Base-by-base conservation (phyloP, 1,140 invertebrate genomes). In the Drosophila leontia region DNA sequence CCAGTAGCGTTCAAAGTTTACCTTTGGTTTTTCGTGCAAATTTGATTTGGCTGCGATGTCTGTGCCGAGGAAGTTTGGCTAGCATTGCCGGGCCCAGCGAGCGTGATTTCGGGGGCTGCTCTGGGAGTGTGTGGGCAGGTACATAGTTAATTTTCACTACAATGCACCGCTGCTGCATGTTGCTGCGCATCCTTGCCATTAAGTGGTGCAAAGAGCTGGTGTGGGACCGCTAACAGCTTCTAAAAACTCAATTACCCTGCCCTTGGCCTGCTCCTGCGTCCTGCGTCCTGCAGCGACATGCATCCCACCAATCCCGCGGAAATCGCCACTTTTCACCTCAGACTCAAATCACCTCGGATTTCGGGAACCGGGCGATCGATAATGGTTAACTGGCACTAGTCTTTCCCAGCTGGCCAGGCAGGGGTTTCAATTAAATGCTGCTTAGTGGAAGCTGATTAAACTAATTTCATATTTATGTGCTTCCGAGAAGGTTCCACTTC, bases 11-110 rank as follows among this genome's bases (percentile, higher is more conserved):
- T 80, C 84, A 88, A 87, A 87, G 84, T 83, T 88, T 87, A 83
- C 84, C 80, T 87, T 87, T 84, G 83, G 84, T 88, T 87, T 86
- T 88, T 88, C 84, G 84, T 80, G 84, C 80, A 87, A 87, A 87
- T 87, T 87, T 87, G 84, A 87, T 87, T 87, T 88, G 83, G 75
- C 29, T 67, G 32, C 65, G 42, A 53, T 72, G 65, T 58, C 65
- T 71, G 50, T 37, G 42, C 59, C 61, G 19, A 70, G 72, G 45
- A 88, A 87, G 84, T 87, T 87, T 88, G 82, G 75, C 62, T 87
- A 58, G 64, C 68, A 80, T 80, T 75, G 69, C 62, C 45, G 53
- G 60, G 63, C 61, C 48, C 47, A 34, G 68, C 17, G 58, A 53
- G 37, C 58, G 47, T 70, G 79, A 75, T 84, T 81, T 84, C 72